Percentiles rank a stretch among this genome's conserved stretches.
Conservation (phyloP, 1,140 invertebrate species). For the Platyscapa corneri region DNA sequence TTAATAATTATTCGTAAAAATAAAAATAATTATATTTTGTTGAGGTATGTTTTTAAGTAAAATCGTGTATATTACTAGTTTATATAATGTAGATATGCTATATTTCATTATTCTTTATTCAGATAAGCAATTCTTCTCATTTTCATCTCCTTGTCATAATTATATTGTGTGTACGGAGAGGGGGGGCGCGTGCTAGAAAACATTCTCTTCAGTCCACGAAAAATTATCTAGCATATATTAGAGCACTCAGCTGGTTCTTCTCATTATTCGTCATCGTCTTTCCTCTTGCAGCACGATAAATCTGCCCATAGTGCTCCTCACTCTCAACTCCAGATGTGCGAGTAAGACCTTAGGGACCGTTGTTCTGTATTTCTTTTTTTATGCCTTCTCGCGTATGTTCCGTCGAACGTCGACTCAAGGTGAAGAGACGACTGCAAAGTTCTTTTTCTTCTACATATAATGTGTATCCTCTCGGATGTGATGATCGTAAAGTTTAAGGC, state of each 20-base stretch:
- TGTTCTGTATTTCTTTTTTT: conserved; percentile 31
- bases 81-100: neutral
- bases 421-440: conserved; percentile 34
- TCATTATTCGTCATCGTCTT: conserved; percentile 61
- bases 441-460: conserved; percentile 3
- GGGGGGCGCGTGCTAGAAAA: neutral
- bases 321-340: conserved; percentile 36
- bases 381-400: neutral
- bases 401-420: conserved; percentile 21
- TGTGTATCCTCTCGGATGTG: conserved; percentile 33
- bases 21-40: no score
- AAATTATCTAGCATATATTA: conserved; percentile 38
- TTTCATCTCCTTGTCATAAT: neutral
- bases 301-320: conserved; percentile 40
- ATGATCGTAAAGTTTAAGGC: conserved; percentile 35
- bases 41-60: no score
- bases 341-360: neutral
- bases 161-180: no score
- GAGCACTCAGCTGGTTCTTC: conserved; percentile 35
- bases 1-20: no score
- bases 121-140: neutral
- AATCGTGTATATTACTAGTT: no score
- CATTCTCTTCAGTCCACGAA: conserved; percentile 15
- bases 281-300: conserved; percentile 54
- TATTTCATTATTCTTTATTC: neutral